Base-by-base conservation (phyloP, 2,888 invertebrate genomes). In the Callosobruchus maculatus region DNA sequence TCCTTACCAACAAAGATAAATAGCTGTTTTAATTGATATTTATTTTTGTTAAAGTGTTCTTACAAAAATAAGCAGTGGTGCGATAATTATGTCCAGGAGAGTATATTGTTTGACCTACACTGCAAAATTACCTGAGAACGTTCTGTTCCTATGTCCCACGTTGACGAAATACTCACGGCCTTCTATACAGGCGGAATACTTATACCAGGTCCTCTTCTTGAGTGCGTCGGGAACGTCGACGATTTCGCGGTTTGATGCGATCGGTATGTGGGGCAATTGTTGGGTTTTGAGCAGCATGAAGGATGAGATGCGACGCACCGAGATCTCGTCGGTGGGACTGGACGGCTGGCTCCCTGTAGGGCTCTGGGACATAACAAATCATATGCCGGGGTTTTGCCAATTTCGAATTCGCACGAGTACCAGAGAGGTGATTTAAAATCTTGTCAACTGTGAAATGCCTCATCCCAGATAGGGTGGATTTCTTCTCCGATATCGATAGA, bases 81-180 rank as follows among this genome's bases (percentile, higher is more conserved):
- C n/a, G n/a, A n/a, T n/a, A n/a, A n/a, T n/a, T n/a, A n/a, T n/a
- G n/a, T n/a, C n/a, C n/a, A n/a, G n/a, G n/a, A n/a, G n/a, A n/a
- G n/a, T n/a, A n/a, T n/a, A n/a, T n/a, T n/a, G 3, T 26, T 26
- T 7, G 26, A 1, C 13, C 49, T n/a, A 49, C 49, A 49, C 49
- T 49, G 49, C 49, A 49, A 49, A 30, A 49, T 49, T 49, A 49
- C 49, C 49, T 49, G 49, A 49, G 82, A 93, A 90, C 68, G 88
- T 90, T 73, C 91, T 89, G 74, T 89, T 89, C 71, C 91, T 85
- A 79, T 91, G 90, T 49, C 91, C 90, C 67, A 93, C 89, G 76
- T 90, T 89, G 1, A 92, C 88, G 22, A 84, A 88, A 81, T 88
- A 91, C 73, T 89, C 88, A 13, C 84, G 85, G 70, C 86, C 83